Conservation (phyloP, 2,797 vertebrate species). For the Galaxias olidus region DNA sequence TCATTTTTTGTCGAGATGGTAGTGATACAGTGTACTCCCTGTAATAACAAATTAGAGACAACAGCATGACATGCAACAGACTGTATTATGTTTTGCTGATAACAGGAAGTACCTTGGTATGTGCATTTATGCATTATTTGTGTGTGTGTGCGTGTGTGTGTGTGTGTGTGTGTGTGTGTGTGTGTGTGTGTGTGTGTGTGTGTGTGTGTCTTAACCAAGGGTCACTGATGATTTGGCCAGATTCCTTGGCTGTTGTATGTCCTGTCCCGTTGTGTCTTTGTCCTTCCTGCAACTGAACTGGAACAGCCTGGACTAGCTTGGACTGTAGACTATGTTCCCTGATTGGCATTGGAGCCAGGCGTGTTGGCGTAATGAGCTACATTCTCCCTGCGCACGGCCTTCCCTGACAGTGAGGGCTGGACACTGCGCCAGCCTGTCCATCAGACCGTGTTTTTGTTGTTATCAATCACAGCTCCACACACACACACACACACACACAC, state of each 20-base stretch:
- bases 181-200: no score
- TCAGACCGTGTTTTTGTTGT: constrained; percentile 42
- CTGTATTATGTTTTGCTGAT: no score
- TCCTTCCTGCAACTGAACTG: not conserved
- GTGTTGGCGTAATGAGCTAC: constrained; percentile 38
- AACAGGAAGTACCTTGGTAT: no score
- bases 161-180: no score
- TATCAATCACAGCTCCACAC: constrained; percentile 45
- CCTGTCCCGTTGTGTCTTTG: not conserved
- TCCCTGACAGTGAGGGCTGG: constrained; percentile 24
- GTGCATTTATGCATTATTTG: no score
- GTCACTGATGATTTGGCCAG: not conserved
- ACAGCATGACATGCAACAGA: no score
- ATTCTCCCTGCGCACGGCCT: constrained; percentile 12
- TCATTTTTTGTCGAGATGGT: no score
- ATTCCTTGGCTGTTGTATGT: not conserved
- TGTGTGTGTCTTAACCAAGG: no score
- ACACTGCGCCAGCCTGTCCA: constrained; percentile 30
- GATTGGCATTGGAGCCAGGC: constrained; percentile 38
- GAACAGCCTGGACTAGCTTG: constrained; percentile 15
- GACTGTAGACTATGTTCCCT: constrained; percentile 35
- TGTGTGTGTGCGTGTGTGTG: no score
- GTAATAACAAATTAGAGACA: no score
- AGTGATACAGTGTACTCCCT: no score
- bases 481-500: not conserved